Base-by-base conservation (phyloP, 2,888 invertebrate species). In the Drosophila austrosaltans region DNA sequence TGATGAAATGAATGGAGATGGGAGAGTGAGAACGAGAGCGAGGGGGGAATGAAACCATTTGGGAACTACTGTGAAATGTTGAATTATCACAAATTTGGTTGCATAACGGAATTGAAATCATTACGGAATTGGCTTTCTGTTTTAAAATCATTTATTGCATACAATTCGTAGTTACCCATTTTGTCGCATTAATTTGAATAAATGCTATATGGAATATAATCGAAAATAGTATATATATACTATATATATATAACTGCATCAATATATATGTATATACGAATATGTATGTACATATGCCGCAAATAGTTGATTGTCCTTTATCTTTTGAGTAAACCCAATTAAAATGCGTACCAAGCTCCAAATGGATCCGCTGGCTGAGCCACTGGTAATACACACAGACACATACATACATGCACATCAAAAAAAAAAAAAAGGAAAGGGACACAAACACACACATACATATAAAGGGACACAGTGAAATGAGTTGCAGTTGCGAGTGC, bases 401-500 rank as follows among this genome's bases (percentile, higher is more conserved):
- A 36, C 8, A 7, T 8, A 36, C 32, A 32, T 6, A 32, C 32
- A 3, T 28, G 16, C 16, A 2, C 28, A 28, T 30, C 2, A 30
- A 30, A 30, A 30, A 30, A 30, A 30, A 30, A 30, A 30, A 30
- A 30, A 30, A 30, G 2, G 30, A 30, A 30, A 30, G 30, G 5
- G 30, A 30, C 30, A 30, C 8, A 36, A 8, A 28, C 32, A 32
- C 32, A 32, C 32, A 32, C 32, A 32, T 5, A 32, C 32, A 32
- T 6, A 32, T 5, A 32, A 28, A n/a, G 60, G 12, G 36, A n/a
- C 12, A 32, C 36, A 16, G 16, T 16, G 32, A 36, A 8, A 36
- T 36, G 8, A 36, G 53, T 42, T 72, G 72, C 66, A 72, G 72
- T 72, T 72, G 72, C 73, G 60, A 66, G 72, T 61, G 56, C 28